Evolutionary conservation across 1,140 invertebrate genomes (phyloP).

Genomic region (Drosophila tani): DNA sequence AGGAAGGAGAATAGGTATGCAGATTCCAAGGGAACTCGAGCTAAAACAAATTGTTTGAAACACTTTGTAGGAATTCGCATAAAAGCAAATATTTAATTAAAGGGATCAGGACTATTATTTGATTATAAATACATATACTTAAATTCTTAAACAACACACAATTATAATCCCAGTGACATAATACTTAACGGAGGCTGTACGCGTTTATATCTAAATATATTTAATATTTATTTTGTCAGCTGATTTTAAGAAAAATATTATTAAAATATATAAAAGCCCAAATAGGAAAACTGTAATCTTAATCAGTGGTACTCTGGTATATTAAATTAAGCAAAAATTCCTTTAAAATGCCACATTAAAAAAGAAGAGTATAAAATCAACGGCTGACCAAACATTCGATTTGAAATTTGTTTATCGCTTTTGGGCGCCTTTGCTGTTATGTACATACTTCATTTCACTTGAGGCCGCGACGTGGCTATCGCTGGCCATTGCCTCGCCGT

Average conservation of each 20-base stretch:
- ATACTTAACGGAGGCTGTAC: too few relatives aligned
- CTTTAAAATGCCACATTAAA: background rate
- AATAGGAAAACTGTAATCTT: too few relatives aligned
- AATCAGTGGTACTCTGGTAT: background rate
- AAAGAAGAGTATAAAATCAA: slow-evolving; percentile 2
- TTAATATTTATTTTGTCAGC: background rate
- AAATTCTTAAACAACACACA: too few relatives aligned
- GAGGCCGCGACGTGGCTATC: slow-evolving; percentile 18
- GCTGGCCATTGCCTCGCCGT: slow-evolving; percentile 17
- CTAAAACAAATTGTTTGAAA: background rate
- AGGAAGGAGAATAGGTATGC: background rate
- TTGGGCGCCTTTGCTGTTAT: slow-evolving; percentile 10
- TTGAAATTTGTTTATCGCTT: slow-evolving; percentile 9
- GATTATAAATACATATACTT: background rate
- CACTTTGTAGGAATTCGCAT: background rate
- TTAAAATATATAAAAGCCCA: background rate
- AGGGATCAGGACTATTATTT: too few relatives aligned
- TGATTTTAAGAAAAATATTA: background rate
- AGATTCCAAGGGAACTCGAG: too few relatives aligned
- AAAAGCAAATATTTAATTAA: background rate
- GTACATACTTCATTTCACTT: slow-evolving; percentile 50
- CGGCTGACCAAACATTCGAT: background rate
- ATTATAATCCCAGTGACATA: too few relatives aligned
- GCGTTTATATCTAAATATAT: background rate
- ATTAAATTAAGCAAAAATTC: background rate